phyloP scores from a whole-genome alignment of 2,888 invertebrate genomes.

The Pycnomerus fuliginosus region DNA sequence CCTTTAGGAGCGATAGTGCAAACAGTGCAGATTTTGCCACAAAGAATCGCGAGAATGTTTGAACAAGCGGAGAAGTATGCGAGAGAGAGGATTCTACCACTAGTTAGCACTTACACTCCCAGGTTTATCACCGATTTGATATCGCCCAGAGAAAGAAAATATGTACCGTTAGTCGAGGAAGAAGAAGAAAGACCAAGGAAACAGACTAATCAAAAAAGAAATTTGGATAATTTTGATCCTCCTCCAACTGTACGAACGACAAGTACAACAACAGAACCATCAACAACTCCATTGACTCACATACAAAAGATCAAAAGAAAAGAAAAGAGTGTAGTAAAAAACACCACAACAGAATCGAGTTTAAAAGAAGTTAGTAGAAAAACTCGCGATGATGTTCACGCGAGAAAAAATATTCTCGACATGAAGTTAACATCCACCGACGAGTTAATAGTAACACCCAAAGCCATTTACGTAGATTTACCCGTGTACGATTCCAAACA shows the following conservation, averaged over 20 bases:
- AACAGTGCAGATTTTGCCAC: constrained; percentile 78
- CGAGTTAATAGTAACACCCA: constrained; percentile 27
- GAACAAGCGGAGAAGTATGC: constrained; percentile 82
- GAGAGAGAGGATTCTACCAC: constrained; percentile 70
- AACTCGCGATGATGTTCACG: constrained; percentile 32
- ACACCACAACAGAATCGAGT: constrained; percentile 23
- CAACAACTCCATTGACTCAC: constrained; percentile 43
- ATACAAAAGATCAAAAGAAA: constrained; percentile 48
- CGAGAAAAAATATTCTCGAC: constrained; percentile 27
- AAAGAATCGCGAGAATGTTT: constrained; percentile 73
- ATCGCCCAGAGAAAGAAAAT: constrained; percentile 40
- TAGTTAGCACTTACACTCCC: constrained; percentile 78
- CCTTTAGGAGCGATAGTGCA: constrained; percentile 49
- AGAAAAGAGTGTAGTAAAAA: constrained; percentile 1
- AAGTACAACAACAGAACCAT: constrained; percentile 15
- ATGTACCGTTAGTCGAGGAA: constrained; percentile 47
- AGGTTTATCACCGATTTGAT: constrained; percentile 58
- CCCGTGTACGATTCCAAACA: constrained; percentile 44
- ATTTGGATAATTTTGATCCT: constrained; percentile 24
- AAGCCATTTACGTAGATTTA: constrained; percentile 47
- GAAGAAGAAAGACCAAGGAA: constrained; percentile 25
- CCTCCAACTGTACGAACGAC: constrained; percentile 10
- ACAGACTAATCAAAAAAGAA: constrained; percentile 17
- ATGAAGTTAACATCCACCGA: constrained; percentile 23
- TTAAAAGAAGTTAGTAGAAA: constrained; percentile 21